Base-by-base conservation (phyloP, 2,888 invertebrate genomes). In the Drosophila buzzatii region DNA sequence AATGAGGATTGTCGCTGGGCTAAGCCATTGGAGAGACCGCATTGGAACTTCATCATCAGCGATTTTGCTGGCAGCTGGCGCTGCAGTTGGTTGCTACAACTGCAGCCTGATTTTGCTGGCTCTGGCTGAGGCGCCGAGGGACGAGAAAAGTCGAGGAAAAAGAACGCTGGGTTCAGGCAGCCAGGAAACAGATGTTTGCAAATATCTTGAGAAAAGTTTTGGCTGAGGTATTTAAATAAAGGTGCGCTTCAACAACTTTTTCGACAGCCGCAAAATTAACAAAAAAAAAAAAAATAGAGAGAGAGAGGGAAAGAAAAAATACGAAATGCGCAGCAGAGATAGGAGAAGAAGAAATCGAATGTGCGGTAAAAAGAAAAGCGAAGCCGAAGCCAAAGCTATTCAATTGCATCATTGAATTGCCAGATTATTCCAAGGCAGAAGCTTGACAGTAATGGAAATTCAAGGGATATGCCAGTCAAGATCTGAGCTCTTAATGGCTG, bases 141-240 rank as follows among this genome's bases (percentile, higher is more conserved):
- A 4, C 3, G 20, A 14, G 8, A 16, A 1, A 3, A 6, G 20
- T 39, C 12, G 44, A 6, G 44, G 23, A 6, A 9, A 8, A n/a
- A 0, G 27, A 27, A 31, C 6, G n/a, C n/a, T 12, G 16, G 39
- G 33, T 45, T 61, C 60, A 47, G 67, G 65, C 49, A 73, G 60
- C 65, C 82, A 71, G 79, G 79, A 90, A 86, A 89, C 86, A 86
- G 89, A 89, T 90, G 86, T 90, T 86, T 90, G 90, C 90, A 90
- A 86, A 86, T 89, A 89, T 86, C 86, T 86, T 86, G 73, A 76
- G 74, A 83, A 83, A 86, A 83, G 75, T 90, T 89, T 90, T 76
- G 81, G 83, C 79, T 73, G 74, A 72, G 90, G 86, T 86, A 90
- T 86, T 89, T 90, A 90, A 89, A 86, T 86, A 90, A 82, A 75